phyloP scores from a whole-genome alignment of 2,797 vertebrate genomes.

The Echeneis naucrates region DNA sequence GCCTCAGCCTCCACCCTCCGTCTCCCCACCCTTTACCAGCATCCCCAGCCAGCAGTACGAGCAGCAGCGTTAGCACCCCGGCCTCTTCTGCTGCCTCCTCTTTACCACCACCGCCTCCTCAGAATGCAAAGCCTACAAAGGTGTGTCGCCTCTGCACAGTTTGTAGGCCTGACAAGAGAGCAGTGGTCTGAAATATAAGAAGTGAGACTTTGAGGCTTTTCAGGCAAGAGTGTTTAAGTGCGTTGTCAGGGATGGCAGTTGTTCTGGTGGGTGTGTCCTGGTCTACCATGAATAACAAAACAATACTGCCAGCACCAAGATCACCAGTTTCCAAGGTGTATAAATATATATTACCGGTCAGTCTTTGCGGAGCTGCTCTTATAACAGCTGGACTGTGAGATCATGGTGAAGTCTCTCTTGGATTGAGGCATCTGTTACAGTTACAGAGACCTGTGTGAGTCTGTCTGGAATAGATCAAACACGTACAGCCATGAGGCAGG shows the following conservation, averaged over 20 bases:
- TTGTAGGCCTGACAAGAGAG: background rate
- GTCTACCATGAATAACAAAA: slow-evolving; percentile 47
- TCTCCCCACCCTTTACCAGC: slow-evolving; percentile 14
- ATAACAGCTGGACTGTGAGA: slow-evolving; percentile 54
- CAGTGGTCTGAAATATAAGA: background rate
- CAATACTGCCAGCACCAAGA: slow-evolving; percentile 36
- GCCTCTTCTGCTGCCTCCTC: slow-evolving; percentile 50
- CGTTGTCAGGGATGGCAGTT: background rate
- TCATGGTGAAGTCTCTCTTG: slow-evolving; percentile 53
- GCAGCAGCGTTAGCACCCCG: slow-evolving; percentile 30
- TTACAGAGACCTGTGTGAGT: slow-evolving; percentile 35
- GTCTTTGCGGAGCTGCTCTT: slow-evolving; percentile 43
- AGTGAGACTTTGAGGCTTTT: slow-evolving; percentile 19
- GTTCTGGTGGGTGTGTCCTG: slow-evolving; percentile 24
- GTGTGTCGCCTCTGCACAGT: slow-evolving; percentile 57
- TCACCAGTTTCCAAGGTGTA: slow-evolving; percentile 38
- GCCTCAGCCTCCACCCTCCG: slow-evolving; percentile 5
- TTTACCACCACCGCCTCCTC: slow-evolving; percentile 76
- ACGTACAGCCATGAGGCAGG: slow-evolving; percentile 34
- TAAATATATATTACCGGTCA: slow-evolving; percentile 45
- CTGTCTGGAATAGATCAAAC: slow-evolving; percentile 77
- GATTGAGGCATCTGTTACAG: slow-evolving; percentile 66
- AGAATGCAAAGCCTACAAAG: slow-evolving; percentile 77
- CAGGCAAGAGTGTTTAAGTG: background rate
- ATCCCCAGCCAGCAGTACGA: slow-evolving; percentile 26